Base-by-base conservation (phyloP, 2,797 vertebrate genomes). In the Mus minutoides region DNA sequence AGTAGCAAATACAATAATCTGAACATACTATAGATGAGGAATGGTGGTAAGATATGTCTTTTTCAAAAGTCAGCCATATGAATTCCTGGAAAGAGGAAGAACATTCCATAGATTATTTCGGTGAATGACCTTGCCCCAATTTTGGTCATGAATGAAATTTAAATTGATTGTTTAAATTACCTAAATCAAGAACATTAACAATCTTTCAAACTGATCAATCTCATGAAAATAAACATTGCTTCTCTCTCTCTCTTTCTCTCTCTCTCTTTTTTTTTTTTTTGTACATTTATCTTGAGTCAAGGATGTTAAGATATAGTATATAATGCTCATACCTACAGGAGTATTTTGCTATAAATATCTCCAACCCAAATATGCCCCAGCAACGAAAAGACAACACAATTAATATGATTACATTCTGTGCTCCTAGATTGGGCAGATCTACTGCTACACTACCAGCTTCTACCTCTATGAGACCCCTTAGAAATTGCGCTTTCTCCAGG, bases 91-190 rank as follows among this genome's bases (percentile, higher is more conserved):
- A 69, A 49, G 17, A 29, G 17, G 26, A 26, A 60, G 79, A n/a
- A 13, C 1, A 7, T 46, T 0, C 4, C 12, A 0, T 43, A 6
- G 46, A 31, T 2, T 21, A 19, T 2, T 3, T 13, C 3, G 21
- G 34, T 22, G 11, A 17, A 17, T 73, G 17, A 26, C 17, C 43
- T 78, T 52, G 26, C 6, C 0, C 2, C 24, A 34, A 76, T 11
- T 94, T 85, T 24, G 0, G 21, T 82, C 5, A 82, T 71, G 80
- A 46, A 12, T 49, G 49, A n/a, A 4, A n/a, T n/a, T 13, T n/a
- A 34, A 13, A 4, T 0, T n/a, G 12, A 24, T 71, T 19, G 26
- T 29, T 34, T n/a, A 19, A 21, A 16, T 17, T 31, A 77, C 22
- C 19, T 37, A 6, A 3, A 16, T 82, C 79, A 40, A 58, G n/a